Percentiles rank a stretch among this genome's conserved stretches.
Evolutionary conservation across 2,113 vertebrate genomes (phyloP).

Genomic region (Limanda limanda): DNA sequence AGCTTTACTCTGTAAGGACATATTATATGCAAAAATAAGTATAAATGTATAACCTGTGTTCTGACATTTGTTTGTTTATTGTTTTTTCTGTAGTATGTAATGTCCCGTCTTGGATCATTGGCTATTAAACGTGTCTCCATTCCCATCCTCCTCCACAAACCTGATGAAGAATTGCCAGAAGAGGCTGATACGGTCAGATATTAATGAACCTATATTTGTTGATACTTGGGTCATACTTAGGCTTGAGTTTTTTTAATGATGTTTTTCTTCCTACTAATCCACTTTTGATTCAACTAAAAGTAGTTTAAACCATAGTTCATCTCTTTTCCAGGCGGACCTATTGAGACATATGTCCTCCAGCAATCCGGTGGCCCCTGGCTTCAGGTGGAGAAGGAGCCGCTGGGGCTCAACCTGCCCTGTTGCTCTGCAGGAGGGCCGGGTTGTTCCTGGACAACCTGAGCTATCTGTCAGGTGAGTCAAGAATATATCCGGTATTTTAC

Average conservation of each 20-base stretch:
- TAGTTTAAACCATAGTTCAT: background rate
- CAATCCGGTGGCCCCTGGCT: constrained; percentile 82
- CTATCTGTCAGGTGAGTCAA: constrained; percentile 86
- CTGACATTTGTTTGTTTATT: constrained; percentile 37
- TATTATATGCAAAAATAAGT: background rate
- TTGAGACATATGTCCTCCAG: constrained; percentile 80
- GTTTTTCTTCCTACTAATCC: background rate
- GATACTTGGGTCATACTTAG: background rate
- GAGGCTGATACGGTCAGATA: constrained; percentile 79
- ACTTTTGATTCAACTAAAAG: background rate
- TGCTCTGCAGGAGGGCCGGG: constrained; percentile 87
- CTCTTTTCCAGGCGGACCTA: constrained; percentile 85
- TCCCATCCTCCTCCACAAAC: constrained; percentile 84
- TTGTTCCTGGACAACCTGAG: constrained; percentile 83
- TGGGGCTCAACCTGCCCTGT: constrained; percentile 92
- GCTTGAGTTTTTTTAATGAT: background rate
- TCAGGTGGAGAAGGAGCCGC: constrained; percentile 89
- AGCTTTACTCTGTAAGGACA: constrained; percentile 82
- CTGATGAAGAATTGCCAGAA: constrained; percentile 85
- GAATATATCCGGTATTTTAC: background rate
- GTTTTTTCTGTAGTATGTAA: constrained; percentile 81
- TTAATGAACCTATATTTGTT: constrained; percentile 12
- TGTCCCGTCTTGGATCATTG: constrained; percentile 85
- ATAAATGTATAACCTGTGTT: background rate
- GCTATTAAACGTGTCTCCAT: constrained; percentile 83